Base-by-base conservation (phyloP, 2,888 invertebrate genomes). In the Heteromyza rotundicornis region DNA sequence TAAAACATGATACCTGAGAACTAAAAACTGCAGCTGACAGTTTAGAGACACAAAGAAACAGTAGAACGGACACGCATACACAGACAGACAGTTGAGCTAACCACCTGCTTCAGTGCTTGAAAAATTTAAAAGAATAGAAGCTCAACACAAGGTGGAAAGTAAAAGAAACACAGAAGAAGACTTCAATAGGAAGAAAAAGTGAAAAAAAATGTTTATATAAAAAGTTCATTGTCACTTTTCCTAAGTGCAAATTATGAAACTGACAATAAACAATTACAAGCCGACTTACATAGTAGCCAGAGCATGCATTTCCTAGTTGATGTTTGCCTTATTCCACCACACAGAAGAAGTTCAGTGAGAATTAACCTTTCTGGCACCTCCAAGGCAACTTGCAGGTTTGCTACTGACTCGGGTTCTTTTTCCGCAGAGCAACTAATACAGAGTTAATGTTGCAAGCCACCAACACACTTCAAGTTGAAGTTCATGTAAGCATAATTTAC, bases 401-500 rank as follows among this genome's bases (percentile, higher is more conserved):
- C 16, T 40, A 40, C 16, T 7, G 5, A 27, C 27, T 40, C 10
- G 5, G 32, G 5, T 12, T 32, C 32, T 32, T 32, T 5, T 32
- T 32, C 7, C 32, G 5, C 7, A 32, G 5, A 32, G 12, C 12
- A 32, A 32, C 32, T 12, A 5, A 12, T 32, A 32, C 5, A 8
- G 32, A 8, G 5, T 5, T 5, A 40, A 40, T 40, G 40, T 2
- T 40, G 40, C 40, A 40, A 10, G 10, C 10, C 14, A n/a, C 14
- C 40, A 20, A 59, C 36, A 32, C 62, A 62, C 64, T 62, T 67
- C 66, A 67, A 67, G 66, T 66, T 66, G 60, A 66, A 66, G 66
- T 67, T 67, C 66, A 67, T 66, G 64, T 54, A 55, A 60, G 57
- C 60, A 58, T 60, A 62, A 60, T 62, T 66, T 66, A 63, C 66